These are phyloP conservation scores for Pelosia muscerda DNA, from an alignment of 2,888 invertebrate species.

Conservation along the genomic window DNA sequence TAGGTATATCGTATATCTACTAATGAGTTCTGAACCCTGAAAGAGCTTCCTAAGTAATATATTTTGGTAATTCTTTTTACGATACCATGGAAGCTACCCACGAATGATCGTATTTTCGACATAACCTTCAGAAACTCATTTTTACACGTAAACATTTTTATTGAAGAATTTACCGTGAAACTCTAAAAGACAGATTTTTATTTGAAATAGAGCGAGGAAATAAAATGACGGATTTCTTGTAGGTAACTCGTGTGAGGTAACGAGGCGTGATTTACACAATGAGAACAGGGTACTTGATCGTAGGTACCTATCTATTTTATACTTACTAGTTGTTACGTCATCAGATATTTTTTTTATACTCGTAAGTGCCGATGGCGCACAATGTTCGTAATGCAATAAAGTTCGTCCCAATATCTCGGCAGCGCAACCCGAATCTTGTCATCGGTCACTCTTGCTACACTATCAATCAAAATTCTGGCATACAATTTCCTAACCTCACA, in stretches of 20 bases:
- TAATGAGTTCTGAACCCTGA: conserved; percentile 22
- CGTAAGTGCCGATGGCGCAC: too few relatives aligned
- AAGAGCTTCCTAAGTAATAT: conserved; percentile 19
- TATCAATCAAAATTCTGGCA: conserved; percentile 4
- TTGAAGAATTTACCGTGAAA: conserved; percentile 7
- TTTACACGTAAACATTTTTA: not conserved
- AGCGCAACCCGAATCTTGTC: not conserved
- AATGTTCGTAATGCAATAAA: not conserved
- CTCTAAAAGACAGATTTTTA: conserved; percentile 5
- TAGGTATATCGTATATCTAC: not conserved
- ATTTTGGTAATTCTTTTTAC: conserved; percentile 21
- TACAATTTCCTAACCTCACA: conserved; percentile 4
- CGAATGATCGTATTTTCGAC: conserved; percentile 6
- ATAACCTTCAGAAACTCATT: conserved; percentile 9
- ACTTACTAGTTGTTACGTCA: too few relatives aligned
- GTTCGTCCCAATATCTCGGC: not conserved
- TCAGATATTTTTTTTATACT: too few relatives aligned
- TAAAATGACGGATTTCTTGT: not conserved
- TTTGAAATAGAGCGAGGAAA: not conserved
- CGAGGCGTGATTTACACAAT: not conserved
- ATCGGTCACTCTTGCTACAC: not conserved
- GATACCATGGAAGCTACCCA: conserved; percentile 11
- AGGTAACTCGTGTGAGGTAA: not conserved
- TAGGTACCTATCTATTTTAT: too few relatives aligned
- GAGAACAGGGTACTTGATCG: not conserved